phyloP scores from a whole-genome alignment of 2,113 vertebrate genomes.

The Rhynchopsitta pachyrhyncha region DNA sequence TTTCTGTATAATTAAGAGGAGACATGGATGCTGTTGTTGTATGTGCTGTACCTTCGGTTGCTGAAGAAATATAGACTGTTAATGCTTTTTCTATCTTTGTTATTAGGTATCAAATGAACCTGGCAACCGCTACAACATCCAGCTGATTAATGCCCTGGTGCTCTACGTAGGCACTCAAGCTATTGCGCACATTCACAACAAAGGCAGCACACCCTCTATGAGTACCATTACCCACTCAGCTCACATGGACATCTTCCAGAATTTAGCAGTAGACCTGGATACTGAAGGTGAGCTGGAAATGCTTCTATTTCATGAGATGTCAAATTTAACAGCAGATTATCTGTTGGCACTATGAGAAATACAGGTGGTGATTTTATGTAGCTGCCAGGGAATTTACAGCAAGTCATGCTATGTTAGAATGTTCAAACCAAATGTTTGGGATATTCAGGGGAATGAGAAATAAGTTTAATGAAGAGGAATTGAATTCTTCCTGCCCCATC shows the following conservation, averaged over 20 bases:
- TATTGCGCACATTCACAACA: conserved; percentile 98
- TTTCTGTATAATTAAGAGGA: neutral
- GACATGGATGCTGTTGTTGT: neutral
- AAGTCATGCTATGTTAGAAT: accelerated
- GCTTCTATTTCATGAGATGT: accelerated
- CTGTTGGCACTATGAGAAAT: neutral
- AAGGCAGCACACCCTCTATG: conserved; percentile 98
- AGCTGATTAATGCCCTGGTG: conserved; percentile 98
- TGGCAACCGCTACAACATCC: conserved; percentile 98
- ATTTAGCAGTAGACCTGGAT: conserved; percentile 96
- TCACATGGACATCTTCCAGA: conserved; percentile 99
- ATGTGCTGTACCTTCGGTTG: neutral
- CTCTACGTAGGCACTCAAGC: conserved; percentile 98
- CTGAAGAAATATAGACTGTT: neutral
- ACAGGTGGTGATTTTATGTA: neutral
- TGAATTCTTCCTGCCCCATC: neutral
- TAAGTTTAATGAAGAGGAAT: neutral
- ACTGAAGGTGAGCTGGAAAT: conserved; percentile 86
- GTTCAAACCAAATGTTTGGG: neutral
- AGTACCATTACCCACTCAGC: conserved; percentile 99
- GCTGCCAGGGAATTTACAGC: neutral
- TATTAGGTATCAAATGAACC: conserved; percentile 95
- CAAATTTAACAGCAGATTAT: neutral
- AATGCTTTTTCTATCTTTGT: neutral
- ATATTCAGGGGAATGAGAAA: neutral